A percentile compares a stretch with the other conserved stretches of the same genome.
phyloP scores from a whole-genome alignment of 2,888 invertebrate species.

The Platycheirus albimanus region DNA sequence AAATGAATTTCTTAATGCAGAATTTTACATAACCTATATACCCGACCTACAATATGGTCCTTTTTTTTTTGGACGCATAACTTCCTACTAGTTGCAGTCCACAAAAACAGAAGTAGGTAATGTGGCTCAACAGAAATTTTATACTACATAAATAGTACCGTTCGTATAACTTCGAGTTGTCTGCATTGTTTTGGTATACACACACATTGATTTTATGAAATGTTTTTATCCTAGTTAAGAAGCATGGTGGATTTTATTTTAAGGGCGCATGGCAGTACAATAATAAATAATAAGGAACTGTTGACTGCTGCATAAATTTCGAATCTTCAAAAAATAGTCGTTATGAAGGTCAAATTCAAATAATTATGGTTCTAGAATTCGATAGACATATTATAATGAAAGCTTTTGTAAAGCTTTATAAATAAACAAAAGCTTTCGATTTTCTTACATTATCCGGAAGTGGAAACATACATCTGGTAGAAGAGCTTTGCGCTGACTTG shows the following conservation, averaged over 20 bases:
- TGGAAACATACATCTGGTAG: too few relatives aligned
- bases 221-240: conserved; percentile 29
- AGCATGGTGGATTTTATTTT: conserved; percentile 65
- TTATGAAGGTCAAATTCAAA: too few relatives aligned
- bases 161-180: conserved; percentile 24
- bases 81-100: conserved; percentile 60
- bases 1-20: conserved; percentile 43
- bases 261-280: conserved; percentile 35
- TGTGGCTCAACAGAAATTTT: background rate
- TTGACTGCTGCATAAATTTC: too few relatives aligned
- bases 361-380: too few relatives aligned
- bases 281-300: too few relatives aligned
- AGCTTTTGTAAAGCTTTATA: too few relatives aligned
- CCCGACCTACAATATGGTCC: conserved; percentile 45
- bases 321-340: too few relatives aligned
- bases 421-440: too few relatives aligned
- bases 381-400: too few relatives aligned
- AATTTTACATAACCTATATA: conserved; percentile 66
- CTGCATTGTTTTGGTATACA: conserved; percentile 59
- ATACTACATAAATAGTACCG: conserved; percentile 1
- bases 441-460: too few relatives aligned
- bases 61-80: conserved; percentile 49
- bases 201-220: conserved; percentile 8
- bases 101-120: conserved; percentile 29
- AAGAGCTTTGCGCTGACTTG: too few relatives aligned